A percentile compares a stretch with the other conserved stretches of the same genome.
Evolutionary conservation across 2,888 invertebrate species (phyloP).

Genomic region (Arrhopalites spinosus): DNA sequence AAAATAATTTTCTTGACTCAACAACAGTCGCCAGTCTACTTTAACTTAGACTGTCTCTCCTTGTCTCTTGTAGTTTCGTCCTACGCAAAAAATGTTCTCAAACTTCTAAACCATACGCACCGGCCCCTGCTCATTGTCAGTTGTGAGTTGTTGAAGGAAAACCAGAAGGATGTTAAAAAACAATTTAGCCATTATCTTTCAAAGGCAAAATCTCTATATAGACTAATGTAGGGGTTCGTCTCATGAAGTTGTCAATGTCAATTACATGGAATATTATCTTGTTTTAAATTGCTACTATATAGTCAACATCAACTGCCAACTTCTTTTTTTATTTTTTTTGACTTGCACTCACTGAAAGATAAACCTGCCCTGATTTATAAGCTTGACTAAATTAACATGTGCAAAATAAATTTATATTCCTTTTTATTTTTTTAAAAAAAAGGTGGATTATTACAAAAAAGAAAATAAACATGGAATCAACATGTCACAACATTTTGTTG

Average conservation of each 20-base stretch:
- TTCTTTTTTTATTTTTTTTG: neutral
- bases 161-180: neutral
- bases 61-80: too few relatives aligned
- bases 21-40: too few relatives aligned
- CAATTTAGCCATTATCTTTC: too few relatives aligned
- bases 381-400: constrained; percentile 3
- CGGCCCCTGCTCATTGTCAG: too few relatives aligned
- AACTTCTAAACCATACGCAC: too few relatives aligned
- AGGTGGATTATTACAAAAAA: too few relatives aligned
- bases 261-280: constrained; percentile 12
- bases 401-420: neutral
- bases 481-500: neutral
- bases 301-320: constrained; percentile 23
- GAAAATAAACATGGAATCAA: neutral
- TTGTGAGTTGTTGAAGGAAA: too few relatives aligned
- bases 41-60: too few relatives aligned
- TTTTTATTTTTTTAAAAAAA: too few relatives aligned
- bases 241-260: neutral
- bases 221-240: neutral
- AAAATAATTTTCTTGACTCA: too few relatives aligned
- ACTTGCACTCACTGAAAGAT: neutral
- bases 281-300: neutral
- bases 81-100: too few relatives aligned
- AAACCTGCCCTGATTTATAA: constrained; percentile 10
- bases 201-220: neutral